Evolutionary conservation across 2,888 invertebrate genomes (phyloP).

Genomic region (Agriotes lineatus): DNA sequence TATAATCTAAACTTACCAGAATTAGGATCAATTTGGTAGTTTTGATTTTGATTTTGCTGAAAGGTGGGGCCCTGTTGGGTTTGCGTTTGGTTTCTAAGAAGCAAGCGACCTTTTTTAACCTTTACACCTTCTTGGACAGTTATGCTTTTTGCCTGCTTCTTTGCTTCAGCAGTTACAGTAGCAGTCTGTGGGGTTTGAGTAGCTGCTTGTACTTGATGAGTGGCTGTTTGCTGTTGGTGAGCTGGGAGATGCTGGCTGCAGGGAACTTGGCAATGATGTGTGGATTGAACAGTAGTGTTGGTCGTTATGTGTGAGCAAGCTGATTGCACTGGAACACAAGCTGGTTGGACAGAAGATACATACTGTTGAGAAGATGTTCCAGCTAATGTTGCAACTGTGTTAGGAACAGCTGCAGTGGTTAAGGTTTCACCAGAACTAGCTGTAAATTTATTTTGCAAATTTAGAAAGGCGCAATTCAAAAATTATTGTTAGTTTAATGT

Average conservation of each 20-base stretch:
- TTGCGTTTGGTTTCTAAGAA: slow-evolving; percentile 65
- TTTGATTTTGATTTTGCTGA: slow-evolving; percentile 66
- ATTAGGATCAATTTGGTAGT: slow-evolving; percentile 68
- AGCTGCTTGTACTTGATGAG: slow-evolving; percentile 73
- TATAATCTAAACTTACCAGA: slow-evolving; percentile 60
- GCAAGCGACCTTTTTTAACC: slow-evolving; percentile 63
- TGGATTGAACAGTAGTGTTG: slow-evolving; percentile 49
- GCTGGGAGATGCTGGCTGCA: slow-evolving; percentile 57
- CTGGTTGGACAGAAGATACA: slow-evolving; percentile 53
- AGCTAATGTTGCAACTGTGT: slow-evolving; percentile 55
- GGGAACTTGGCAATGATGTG: slow-evolving; percentile 57
- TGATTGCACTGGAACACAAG: slow-evolving; percentile 53
- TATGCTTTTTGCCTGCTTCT: slow-evolving; percentile 56
- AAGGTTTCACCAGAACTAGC: slow-evolving; percentile 58
- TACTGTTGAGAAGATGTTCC: slow-evolving; percentile 53
- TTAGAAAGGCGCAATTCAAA: not conserved
- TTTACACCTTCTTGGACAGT: slow-evolving; percentile 58
- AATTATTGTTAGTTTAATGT: too few species aligned
- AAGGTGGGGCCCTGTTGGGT: slow-evolving; percentile 63
- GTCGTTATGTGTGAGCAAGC: slow-evolving; percentile 55
- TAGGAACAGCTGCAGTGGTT: slow-evolving; percentile 58
- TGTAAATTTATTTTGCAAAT: slow-evolving; percentile 26
- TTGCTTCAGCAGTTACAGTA: slow-evolving; percentile 57
- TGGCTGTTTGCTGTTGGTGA: slow-evolving; percentile 53
- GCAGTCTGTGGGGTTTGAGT: slow-evolving; percentile 72